Conservation (phyloP, 2,797 vertebrate genomes). For the Pantherophis alleghaniensis region DNA sequence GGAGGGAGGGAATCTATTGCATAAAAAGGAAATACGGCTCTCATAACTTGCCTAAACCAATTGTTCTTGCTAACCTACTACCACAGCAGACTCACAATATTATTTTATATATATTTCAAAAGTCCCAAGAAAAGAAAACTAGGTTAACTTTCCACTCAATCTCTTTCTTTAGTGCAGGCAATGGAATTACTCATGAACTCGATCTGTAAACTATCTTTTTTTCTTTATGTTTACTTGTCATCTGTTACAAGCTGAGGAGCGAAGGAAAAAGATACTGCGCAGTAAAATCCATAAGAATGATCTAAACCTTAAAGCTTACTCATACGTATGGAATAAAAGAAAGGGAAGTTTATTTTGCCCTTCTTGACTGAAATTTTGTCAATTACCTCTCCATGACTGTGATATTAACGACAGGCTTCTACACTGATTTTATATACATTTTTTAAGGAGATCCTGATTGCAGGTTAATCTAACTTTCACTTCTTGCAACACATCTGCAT, state of each 20-base stretch:
- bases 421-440: neutral
- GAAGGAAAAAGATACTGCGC: conserved; percentile 12
- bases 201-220: conserved; percentile 5
- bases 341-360: neutral
- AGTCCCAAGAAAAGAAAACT: conserved; percentile 49
- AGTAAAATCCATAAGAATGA: neutral
- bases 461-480: neutral
- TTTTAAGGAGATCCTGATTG: neutral
- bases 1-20: neutral
- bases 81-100: neutral
- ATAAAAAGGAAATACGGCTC: neutral
- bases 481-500: neutral
- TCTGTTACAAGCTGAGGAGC: conserved; percentile 11
- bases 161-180: conserved; percentile 27
- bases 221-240: conserved; percentile 22
- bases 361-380: neutral
- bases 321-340: neutral
- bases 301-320: conserved; percentile 16
- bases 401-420: neutral
- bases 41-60: neutral
- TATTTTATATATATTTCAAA: conserved; percentile 35
- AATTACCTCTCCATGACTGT: neutral
- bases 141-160: conserved; percentile 23
- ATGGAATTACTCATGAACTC: conserved; percentile 27
- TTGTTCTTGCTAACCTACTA: neutral